Percentiles rank a stretch among this genome's conserved stretches.
These are phyloP conservation scores for Atherinomorus stipes DNA, from an alignment of 2,113 vertebrate species.

Conservation along the genomic window DNA sequence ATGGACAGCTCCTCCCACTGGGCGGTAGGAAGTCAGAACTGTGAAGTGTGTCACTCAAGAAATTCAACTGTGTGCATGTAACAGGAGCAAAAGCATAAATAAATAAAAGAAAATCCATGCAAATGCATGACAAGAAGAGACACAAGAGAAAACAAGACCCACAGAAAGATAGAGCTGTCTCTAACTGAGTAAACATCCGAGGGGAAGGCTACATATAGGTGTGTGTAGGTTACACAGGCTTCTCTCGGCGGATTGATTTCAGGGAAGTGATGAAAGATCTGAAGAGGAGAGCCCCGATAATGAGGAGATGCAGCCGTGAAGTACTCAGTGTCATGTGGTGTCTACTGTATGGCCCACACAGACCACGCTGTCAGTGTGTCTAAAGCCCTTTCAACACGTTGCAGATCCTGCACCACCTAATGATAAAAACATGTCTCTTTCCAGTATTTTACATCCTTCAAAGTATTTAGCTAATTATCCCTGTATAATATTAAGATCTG, in stretches of 20 bases:
- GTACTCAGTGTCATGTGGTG: slow-evolving; percentile 62
- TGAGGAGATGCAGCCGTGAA: slow-evolving; percentile 50
- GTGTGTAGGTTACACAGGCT: slow-evolving; percentile 36
- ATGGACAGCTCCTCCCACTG: slow-evolving; percentile 71
- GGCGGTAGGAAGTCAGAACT: slow-evolving; percentile 46
- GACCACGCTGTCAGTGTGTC: slow-evolving; percentile 49
- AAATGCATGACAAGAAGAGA: slow-evolving; percentile 8
- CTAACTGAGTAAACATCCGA: slow-evolving; percentile 6
- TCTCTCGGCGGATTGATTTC: slow-evolving; percentile 49
- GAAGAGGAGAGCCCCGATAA: slow-evolving; percentile 60
- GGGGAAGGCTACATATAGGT: slow-evolving; percentile 13
- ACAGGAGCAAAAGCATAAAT: slow-evolving; percentile 36
- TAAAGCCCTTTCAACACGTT: slow-evolving; percentile 53
- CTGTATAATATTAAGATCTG: slow-evolving; percentile 57
- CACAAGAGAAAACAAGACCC: not conserved
- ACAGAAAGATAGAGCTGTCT: not conserved
- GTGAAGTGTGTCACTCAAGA: slow-evolving; percentile 62
- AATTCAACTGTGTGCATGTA: not conserved
- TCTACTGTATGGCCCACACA: slow-evolving; percentile 53
- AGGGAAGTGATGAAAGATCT: slow-evolving; percentile 60
- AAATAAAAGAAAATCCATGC: too few relatives aligned
- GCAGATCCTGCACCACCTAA: slow-evolving; percentile 62
- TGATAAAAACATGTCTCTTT: slow-evolving; percentile 73
- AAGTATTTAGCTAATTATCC: slow-evolving; percentile 52
- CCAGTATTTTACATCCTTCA: slow-evolving; percentile 29